A percentile compares a stretch with the other conserved stretches of the same genome.
Evolutionary conservation across 2,888 invertebrate genomes (phyloP).

Genomic region (Torymus tubicola): DNA sequence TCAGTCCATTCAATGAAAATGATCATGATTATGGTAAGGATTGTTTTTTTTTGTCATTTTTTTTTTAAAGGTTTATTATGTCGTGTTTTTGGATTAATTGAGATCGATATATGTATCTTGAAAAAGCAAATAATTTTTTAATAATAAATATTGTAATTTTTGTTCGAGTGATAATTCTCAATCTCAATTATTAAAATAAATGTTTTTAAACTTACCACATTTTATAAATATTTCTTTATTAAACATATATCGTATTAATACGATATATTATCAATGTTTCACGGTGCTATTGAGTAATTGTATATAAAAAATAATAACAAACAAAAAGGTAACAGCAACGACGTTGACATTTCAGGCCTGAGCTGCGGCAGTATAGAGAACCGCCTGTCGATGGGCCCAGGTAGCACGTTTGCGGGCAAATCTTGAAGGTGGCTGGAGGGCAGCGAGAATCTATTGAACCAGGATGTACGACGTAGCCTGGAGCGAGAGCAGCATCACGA

Average conservation of each 20-base stretch:
- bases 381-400: constrained; percentile 71
- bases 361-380: constrained; percentile 72
- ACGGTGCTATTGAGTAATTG: too few relatives aligned
- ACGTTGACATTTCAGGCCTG: constrained; percentile 61
- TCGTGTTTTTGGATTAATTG: too few relatives aligned
- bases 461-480: constrained; percentile 36
- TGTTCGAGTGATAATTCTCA: too few relatives aligned
- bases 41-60: neutral
- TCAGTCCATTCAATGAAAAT: constrained; percentile 70
- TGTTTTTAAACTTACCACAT: too few relatives aligned
- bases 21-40: constrained; percentile 70
- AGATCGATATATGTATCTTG: too few relatives aligned
- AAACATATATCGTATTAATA: too few relatives aligned
- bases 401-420: constrained; percentile 71
- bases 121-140: too few relatives aligned
- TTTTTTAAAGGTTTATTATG: neutral
- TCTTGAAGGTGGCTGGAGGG: constrained; percentile 75
- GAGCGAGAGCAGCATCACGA: constrained; percentile 6
- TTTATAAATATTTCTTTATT: too few relatives aligned
- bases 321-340: neutral
- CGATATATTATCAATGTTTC: too few relatives aligned
- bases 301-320: too few relatives aligned
- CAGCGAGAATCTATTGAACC: constrained; percentile 65
- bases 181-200: too few relatives aligned
- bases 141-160: too few relatives aligned